Evolutionary conservation across 2,113 vertebrate species (phyloP).

Genomic region (Aplodontia rufa): DNA sequence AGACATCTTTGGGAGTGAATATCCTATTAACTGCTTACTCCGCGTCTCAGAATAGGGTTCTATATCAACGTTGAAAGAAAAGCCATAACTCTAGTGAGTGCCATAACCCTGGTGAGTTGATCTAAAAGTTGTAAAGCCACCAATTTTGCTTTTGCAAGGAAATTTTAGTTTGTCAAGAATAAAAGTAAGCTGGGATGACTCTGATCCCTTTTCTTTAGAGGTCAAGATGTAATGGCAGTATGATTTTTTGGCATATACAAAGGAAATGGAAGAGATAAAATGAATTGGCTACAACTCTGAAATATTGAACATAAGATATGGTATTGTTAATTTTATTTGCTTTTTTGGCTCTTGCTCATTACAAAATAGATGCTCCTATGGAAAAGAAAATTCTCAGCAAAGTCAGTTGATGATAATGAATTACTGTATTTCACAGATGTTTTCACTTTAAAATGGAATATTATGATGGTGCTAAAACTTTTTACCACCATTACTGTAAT

Average conservation of each 20-base stretch:
- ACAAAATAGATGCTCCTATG: slow-evolving; percentile 44
- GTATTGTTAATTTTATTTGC: slow-evolving; percentile 46
- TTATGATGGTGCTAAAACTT: slow-evolving; percentile 81
- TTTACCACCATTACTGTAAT: slow-evolving; percentile 79
- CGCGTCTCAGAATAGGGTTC: background rate
- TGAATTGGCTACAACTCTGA: background rate
- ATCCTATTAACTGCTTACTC: background rate
- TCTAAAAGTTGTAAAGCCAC: background rate
- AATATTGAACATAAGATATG: background rate
- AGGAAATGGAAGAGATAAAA: background rate
- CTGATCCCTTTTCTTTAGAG: background rate
- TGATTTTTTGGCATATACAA: background rate
- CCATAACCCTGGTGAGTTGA: background rate
- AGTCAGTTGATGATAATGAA: slow-evolving; percentile 72
- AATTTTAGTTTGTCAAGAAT: background rate
- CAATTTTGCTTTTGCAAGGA: background rate
- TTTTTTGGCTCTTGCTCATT: slow-evolving; percentile 29
- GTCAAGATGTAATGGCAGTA: background rate
- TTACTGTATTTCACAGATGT: slow-evolving; percentile 82
- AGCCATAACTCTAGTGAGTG: background rate
- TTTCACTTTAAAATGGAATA: slow-evolving; percentile 82
- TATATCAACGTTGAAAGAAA: background rate
- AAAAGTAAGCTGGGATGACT: background rate
- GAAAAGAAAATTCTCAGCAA: slow-evolving; percentile 58
- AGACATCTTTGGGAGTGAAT: background rate